Conservation (phyloP, 2,113 vertebrate genomes). For the Herpailurus yagouaroundi region DNA sequence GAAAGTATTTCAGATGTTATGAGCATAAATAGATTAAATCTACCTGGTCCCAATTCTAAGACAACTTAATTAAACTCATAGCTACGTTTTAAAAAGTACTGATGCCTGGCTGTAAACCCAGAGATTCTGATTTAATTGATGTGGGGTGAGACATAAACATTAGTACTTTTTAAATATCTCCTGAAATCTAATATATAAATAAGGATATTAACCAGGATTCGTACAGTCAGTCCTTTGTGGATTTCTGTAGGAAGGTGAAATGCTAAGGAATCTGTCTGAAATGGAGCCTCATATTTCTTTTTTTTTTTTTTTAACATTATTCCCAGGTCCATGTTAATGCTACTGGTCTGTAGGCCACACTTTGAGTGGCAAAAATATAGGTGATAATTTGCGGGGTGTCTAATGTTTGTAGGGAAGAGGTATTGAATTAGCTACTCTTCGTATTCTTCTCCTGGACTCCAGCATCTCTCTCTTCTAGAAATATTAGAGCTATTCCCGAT, state of each 20-base stretch:
- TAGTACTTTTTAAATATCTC: background rate
- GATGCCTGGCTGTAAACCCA: background rate
- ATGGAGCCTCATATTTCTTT: background rate
- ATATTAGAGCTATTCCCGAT: background rate
- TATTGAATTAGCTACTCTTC: background rate
- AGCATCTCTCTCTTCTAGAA: background rate
- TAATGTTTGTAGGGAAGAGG: background rate
- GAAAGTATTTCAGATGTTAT: background rate
- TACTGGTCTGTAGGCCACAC: background rate
- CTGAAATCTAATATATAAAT: background rate
- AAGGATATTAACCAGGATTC: background rate
- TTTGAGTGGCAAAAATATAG: background rate
- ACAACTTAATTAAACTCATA: background rate
- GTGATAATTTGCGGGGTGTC: background rate
- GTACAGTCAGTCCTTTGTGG: background rate
- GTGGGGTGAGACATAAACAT: background rate
- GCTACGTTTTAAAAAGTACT: background rate
- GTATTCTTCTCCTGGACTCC: background rate
- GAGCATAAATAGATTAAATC: background rate
- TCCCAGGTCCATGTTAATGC: background rate
- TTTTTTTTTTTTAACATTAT: background rate
- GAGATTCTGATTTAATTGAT: background rate
- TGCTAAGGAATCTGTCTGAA: background rate
- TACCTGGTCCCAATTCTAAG: background rate
- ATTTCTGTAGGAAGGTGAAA: background rate